Evolutionary conservation across 2,888 invertebrate genomes (phyloP).

Genomic region (Amblyjoppa proteus): DNA sequence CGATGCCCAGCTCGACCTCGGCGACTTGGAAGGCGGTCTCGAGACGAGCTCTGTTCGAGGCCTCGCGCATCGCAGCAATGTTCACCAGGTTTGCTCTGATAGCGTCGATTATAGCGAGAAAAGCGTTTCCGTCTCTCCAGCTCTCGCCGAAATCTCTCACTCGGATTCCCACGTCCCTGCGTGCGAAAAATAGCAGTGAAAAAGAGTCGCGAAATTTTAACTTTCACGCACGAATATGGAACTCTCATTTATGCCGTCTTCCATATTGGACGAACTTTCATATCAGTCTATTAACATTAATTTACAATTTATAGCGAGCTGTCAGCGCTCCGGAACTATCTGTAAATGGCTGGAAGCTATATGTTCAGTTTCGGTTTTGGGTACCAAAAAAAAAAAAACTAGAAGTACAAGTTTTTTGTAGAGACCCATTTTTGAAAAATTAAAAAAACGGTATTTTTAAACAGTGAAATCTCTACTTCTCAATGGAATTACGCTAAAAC

Average conservation of each 20-base stretch:
- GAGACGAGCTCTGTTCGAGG: constrained; percentile 92
- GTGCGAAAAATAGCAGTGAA: constrained; percentile 62
- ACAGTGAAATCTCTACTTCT: no score
- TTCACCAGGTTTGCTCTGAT: constrained; percentile 97
- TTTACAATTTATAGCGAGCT: background rate
- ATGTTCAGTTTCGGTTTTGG: no score
- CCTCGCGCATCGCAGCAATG: constrained; percentile 92
- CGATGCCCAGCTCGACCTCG: constrained; percentile 95
- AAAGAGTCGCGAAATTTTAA: background rate
- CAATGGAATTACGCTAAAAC: no score
- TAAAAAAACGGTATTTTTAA: no score
- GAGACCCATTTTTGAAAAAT: no score
- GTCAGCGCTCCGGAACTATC: background rate
- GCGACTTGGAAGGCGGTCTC: constrained; percentile 98
- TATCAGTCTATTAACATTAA: background rate
- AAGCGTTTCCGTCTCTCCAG: constrained; percentile 98
- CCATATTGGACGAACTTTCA: background rate
- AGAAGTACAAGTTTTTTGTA: no score
- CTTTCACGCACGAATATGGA: background rate
- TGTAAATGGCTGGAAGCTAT: no score
- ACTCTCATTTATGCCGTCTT: background rate
- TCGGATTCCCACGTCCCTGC: constrained; percentile 93
- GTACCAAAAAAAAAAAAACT: no score
- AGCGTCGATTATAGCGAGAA: constrained; percentile 97
- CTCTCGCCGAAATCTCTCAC: constrained; percentile 97